Conservation (phyloP, 1,140 invertebrate species). For the Parapsyche elsis region DNA sequence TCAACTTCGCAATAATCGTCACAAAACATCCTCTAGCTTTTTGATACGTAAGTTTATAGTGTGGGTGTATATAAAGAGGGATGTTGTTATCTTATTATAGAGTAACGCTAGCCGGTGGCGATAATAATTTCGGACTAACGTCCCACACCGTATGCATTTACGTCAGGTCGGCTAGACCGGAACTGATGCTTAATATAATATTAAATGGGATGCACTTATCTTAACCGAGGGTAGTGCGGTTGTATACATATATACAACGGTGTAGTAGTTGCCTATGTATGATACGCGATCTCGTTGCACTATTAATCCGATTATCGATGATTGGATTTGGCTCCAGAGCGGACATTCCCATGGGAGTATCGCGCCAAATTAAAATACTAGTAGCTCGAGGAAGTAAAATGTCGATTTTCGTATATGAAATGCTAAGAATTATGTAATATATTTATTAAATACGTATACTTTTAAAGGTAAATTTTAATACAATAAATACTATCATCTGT, state of each 20-base stretch:
- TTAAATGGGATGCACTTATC: constrained; percentile 4
- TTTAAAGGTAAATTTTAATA: no score
- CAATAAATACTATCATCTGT: no score
- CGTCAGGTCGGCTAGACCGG: not conserved
- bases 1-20: not conserved
- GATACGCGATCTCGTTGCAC: not conserved
- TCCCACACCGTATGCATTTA: not conserved
- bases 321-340: constrained; percentile 12
- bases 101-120: no score
- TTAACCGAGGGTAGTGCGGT: not conserved
- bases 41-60: not conserved
- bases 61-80: not conserved
- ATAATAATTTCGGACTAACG: no score
- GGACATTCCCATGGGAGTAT: not conserved
- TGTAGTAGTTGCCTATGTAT: not conserved
- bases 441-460: no score
- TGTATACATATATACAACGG: no score
- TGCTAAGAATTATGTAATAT: no score
- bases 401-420: no score
- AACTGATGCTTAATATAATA: constrained; percentile 20
- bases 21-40: not conserved
- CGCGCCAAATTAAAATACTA: not conserved
- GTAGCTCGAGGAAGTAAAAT: not conserved
- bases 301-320: constrained; percentile 39
- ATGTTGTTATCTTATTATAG: no score